Conservation (phyloP, 2,888 invertebrate genomes). For the Crossocerus cetratus region DNA sequence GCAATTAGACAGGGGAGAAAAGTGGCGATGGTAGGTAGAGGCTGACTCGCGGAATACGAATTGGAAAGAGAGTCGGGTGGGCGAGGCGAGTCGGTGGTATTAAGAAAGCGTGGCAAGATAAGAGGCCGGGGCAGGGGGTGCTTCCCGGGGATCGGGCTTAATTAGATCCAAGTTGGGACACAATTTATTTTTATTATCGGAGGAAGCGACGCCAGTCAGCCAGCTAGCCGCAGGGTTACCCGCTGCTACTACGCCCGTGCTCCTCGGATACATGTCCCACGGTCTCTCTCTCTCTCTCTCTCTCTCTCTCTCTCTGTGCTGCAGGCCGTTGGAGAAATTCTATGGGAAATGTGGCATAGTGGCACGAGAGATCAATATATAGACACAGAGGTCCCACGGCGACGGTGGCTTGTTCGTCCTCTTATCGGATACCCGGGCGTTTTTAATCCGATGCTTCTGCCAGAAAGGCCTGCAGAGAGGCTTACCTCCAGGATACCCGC, state of each 20-base stretch:
- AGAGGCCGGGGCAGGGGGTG: constrained; percentile 25
- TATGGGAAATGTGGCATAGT: constrained; percentile 57
- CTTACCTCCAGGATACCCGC: not conserved
- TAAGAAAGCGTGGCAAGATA: constrained; percentile 9
- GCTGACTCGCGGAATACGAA: too few relatives aligned
- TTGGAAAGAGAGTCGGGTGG: too few relatives aligned
- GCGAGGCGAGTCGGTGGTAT: not conserved
- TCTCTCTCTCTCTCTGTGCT: not conserved
- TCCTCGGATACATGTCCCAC: constrained; percentile 28
- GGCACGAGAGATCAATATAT: constrained; percentile 55
- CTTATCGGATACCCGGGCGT: constrained; percentile 29
- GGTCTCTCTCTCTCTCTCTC: too few relatives aligned
- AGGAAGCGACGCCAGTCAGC: constrained; percentile 10
- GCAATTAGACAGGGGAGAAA: too few relatives aligned
- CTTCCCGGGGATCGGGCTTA: constrained; percentile 52
- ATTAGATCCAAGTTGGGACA: constrained; percentile 55
- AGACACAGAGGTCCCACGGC: constrained; percentile 42
- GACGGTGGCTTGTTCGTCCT: constrained; percentile 26
- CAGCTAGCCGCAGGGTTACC: constrained; percentile 9
- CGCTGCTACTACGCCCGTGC: constrained; percentile 52
- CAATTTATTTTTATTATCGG: constrained; percentile 67
- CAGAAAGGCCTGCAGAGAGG: not conserved
- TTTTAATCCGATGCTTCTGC: constrained; percentile 41
- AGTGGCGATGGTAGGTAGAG: too few relatives aligned
- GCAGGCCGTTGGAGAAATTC: constrained; percentile 57